Evolutionary conservation across 1,140 invertebrate species (phyloP), one percentile per base, ranked within the genome.

Genomic region (Sminthurinus signatus): DNA sequence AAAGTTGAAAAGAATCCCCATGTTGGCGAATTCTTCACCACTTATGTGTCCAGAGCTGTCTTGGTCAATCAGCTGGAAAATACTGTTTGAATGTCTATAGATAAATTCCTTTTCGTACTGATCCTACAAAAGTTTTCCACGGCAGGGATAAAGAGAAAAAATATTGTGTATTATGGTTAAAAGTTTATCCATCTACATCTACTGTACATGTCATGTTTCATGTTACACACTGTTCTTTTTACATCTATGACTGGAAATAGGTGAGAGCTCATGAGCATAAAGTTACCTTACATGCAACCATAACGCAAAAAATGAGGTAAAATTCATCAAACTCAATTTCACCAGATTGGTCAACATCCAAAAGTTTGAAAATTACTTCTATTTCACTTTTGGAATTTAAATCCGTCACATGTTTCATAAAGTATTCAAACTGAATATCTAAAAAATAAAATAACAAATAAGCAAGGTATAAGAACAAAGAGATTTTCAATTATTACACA

Each of bases 1-100:
- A 57, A 75, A 73, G 60, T 75, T 76, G 52, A 75, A 76, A 2
- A 76, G 48, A 52, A 76, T 73, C 28, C 75, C 75, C 60, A 74
- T 74, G 43, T 67, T 69, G 27, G 59, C 60, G 55, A 76, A 76
- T 57, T 76, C 75, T 28, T 69, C 64, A 10, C 50, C 62, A 14
- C 68, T 73, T 2, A 76, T 69, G 21, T 70, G 52, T 29, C 73
- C 74, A 14, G 75, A 76, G 23, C 61, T 67, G 60, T 76, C 75
- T 28, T 69, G 65, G 57, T 76, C 74, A 55, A 76, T 62, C 28
- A 76, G 55, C 27, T 73, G 71, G 60, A 76, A 76, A n/a, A 75
- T 74, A 39, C 72, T 74, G 43, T 67, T 65, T 17, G 74, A 73
- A 58, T 76, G 75, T 3, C 73, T 64, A 54, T 73, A 74, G 32